These are phyloP conservation scores for Falco peregrinus DNA, from an alignment of 2,797 vertebrate species.

Conservation along the genomic window DNA sequence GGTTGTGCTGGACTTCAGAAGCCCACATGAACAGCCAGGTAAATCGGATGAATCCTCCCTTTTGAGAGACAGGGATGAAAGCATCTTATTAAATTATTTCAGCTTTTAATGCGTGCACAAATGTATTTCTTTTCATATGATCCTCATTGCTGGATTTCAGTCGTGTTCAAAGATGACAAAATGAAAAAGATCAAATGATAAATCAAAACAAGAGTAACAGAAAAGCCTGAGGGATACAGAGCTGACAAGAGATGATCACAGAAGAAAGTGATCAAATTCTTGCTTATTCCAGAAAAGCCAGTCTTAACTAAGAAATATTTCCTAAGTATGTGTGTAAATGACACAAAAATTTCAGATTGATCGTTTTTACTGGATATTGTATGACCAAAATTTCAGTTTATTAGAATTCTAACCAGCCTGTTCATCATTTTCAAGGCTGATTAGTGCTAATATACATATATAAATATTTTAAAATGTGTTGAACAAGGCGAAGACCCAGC, in stretches of 20 bases:
- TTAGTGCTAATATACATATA: constrained; percentile 50
- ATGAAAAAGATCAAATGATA: constrained; percentile 65
- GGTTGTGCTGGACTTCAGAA: neutral
- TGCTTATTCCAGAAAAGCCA: constrained; percentile 11
- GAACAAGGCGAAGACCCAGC: neutral
- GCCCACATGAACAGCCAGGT: neutral
- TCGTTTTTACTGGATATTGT: neutral
- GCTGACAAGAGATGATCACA: constrained; percentile 66
- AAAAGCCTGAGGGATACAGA: constrained; percentile 58
- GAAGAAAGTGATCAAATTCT: constrained; percentile 53
- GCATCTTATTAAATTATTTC: neutral
- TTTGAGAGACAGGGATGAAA: neutral
- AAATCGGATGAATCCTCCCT: neutral
- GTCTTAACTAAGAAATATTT: constrained; percentile 45
- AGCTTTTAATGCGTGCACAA: neutral
- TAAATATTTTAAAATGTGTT: constrained; percentile 50
- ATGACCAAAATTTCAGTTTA: neutral
- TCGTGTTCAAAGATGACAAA: constrained; percentile 57
- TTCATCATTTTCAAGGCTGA: constrained; percentile 33
- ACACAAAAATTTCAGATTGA: neutral
- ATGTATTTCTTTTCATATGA: constrained; percentile 29
- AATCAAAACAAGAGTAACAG: constrained; percentile 61
- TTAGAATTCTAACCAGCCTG: neutral
- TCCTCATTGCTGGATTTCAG: constrained; percentile 47
- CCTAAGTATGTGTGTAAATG: neutral